phyloP scores from a whole-genome alignment of 2,888 invertebrate species.

The Calliphora vomitoria region DNA sequence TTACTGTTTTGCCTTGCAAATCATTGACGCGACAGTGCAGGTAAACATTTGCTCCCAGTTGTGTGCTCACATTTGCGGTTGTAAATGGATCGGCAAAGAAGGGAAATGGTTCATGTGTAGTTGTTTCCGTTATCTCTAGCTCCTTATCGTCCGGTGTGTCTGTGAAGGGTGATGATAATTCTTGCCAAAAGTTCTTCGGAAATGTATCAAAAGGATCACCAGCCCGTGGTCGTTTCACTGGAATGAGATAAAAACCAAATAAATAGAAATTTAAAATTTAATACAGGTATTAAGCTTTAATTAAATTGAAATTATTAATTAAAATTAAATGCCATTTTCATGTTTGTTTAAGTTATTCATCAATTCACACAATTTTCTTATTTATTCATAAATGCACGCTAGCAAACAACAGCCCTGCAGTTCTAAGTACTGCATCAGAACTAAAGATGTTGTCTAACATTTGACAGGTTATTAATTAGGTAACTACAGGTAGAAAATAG shows the following conservation, averaged over 20 bases:
- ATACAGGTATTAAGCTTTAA: too few species aligned
- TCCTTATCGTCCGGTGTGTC: slow-evolving; percentile 84
- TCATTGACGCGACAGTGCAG: slow-evolving; percentile 89
- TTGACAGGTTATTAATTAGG: too few species aligned
- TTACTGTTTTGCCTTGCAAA: slow-evolving; percentile 89
- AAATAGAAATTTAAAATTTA: background rate
- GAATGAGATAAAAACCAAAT: slow-evolving; percentile 55
- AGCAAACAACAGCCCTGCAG: background rate
- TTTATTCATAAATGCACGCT: background rate
- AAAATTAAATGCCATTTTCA: background rate
- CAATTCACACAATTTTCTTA: background rate
- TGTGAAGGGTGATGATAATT: slow-evolving; percentile 84
- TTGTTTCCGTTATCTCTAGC: slow-evolving; percentile 83
- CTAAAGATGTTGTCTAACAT: too few species aligned
- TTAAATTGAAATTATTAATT: too few species aligned
- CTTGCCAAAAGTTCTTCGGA: slow-evolving; percentile 85
- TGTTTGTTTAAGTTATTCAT: slow-evolving; percentile 7
- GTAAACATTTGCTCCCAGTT: slow-evolving; percentile 87
- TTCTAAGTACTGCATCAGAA: too few species aligned
- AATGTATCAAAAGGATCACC: slow-evolving; percentile 84
- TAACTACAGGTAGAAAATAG: too few species aligned
- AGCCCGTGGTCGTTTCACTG: slow-evolving; percentile 83
- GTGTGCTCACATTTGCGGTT: slow-evolving; percentile 88
- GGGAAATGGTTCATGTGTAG: slow-evolving; percentile 89
- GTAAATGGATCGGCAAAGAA: slow-evolving; percentile 89